Evolutionary conservation across 92 coral and sea anemone species (phyloP).

Genomic region (Zoanthus solanderi): DNA sequence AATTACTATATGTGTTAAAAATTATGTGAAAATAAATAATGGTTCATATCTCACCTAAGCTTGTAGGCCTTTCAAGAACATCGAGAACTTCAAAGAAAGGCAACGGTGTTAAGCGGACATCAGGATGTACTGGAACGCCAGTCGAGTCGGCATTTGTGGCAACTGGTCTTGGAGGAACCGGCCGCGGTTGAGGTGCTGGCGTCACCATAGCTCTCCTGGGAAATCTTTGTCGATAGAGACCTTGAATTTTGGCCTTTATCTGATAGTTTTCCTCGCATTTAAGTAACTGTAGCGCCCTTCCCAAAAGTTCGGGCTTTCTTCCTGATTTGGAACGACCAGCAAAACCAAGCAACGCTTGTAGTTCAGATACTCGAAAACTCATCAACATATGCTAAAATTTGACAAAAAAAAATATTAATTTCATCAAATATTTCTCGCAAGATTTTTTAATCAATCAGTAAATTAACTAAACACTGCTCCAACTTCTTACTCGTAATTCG

Average conservation of each 20-base stretch:
- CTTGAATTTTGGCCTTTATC: slow-evolving; percentile 85
- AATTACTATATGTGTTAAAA: background rate
- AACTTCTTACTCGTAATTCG: slow-evolving; percentile 80
- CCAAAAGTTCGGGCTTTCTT: slow-evolving; percentile 97
- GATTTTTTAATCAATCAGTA: background rate
- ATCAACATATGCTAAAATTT: slow-evolving; percentile 94
- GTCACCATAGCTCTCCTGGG: slow-evolving; percentile 84
- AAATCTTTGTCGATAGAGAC: slow-evolving; percentile 87
- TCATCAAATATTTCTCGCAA: background rate
- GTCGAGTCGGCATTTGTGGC: slow-evolving; percentile 57
- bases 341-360: slow-evolving; percentile 90
- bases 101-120: slow-evolving; percentile 80
- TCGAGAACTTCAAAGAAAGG: slow-evolving; percentile 96
- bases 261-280: slow-evolving; percentile 93
- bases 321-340: slow-evolving; percentile 99
- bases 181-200: slow-evolving; percentile 54
- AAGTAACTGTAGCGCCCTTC: slow-evolving; percentile 92
- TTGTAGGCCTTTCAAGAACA: slow-evolving; percentile 93
- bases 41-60: slow-evolving; percentile 77
- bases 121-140: slow-evolving; percentile 96
- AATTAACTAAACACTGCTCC: background rate
- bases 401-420: background rate
- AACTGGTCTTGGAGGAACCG: slow-evolving; percentile 64
- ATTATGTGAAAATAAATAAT: background rate
- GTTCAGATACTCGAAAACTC: slow-evolving; percentile 98